A percentile compares a stretch with the other conserved stretches of the same genome.
phyloP scores from a whole-genome alignment of 2,113 vertebrate genomes.

The Gasterosteus nipponicus region DNA sequence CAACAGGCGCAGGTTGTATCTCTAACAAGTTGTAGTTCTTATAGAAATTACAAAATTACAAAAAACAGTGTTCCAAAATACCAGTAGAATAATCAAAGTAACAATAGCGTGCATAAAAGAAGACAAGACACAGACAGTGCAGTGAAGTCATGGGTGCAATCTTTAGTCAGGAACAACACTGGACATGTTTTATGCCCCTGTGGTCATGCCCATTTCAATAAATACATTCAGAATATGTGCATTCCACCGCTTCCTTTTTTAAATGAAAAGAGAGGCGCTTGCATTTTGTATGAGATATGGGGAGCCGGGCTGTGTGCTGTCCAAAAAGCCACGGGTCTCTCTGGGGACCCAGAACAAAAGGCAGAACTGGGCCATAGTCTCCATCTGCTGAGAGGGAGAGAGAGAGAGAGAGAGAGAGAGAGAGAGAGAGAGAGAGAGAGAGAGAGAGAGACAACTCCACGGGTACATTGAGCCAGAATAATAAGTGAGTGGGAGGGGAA shows the following conservation, averaged over 20 bases:
- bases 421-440: slow-evolving; percentile 83
- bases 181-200: slow-evolving; percentile 22
- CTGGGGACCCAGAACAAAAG: slow-evolving; percentile 97
- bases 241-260: slow-evolving; percentile 70
- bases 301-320: slow-evolving; percentile 75
- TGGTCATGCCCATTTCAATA: slow-evolving; percentile 41
- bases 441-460: slow-evolving; percentile 47
- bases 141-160: slow-evolving; percentile 1
- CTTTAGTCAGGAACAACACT: slow-evolving; percentile 10
- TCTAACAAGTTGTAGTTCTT: background rate
- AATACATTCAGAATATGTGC: slow-evolving; percentile 65
- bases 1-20: background rate
- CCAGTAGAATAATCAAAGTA: background rate
- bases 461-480: slow-evolving; percentile 54
- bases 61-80: background rate
- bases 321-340: slow-evolving; percentile 83
- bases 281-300: slow-evolving; percentile 97
- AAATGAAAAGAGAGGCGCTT: slow-evolving; percentile 83
- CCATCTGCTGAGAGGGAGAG: slow-evolving; percentile 94
- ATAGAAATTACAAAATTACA: slow-evolving; percentile 6
- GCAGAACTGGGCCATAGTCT: slow-evolving; percentile 95
- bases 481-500: slow-evolving; percentile 64
- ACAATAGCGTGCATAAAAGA: background rate
- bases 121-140: background rate
- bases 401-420: slow-evolving; percentile 59